Evolutionary conservation across 2,797 vertebrate species (phyloP), one percentile per base, ranked within the genome.

Genomic region (Alosa sapidissima): DNA sequence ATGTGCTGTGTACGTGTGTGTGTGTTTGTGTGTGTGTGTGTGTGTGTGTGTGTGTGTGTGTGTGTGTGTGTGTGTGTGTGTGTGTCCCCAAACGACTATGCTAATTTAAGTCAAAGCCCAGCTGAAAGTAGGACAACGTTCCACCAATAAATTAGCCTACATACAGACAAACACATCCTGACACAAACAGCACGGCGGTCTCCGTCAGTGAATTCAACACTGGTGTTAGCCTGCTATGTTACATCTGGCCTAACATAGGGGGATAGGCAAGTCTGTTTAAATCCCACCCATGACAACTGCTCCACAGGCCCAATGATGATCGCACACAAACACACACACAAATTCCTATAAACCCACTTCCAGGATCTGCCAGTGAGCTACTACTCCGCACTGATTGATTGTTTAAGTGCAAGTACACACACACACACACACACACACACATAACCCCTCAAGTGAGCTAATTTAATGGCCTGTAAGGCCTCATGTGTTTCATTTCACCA

Each of bases 71-170:
- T 72, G 28, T 72, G 65, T 72, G 68, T 72, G 68, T 72, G 68
- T 45, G 36, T 4, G 41, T 78, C 72, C 72, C 36, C 19, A 78
- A 78, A 78, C 36, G 72, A 78, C 41, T 7, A 0, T 72, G 65
- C 65, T 72, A 72, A 72, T 36, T 72, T 72, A 33, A 41, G 72
- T 78, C 41, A 45, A 78, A 47, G 72, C 36, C 41, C 16, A n/a
- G 28, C 65, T 72, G 33, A 47, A 78, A 78, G 72, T 78, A 78
- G 72, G 72, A 16, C 72, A 78, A 28, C 6, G 41, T 47, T 16
- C 72, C 72, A 47, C 72, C 72, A 78, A 78, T 47, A 47, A 41
- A 78, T 78, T 78, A 78, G 72, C 72, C 72, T 36, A 78, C 72
- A 78, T 78, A 78, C 72, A 19, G 72, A 19, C 19, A 75, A 62